Conservation (phyloP, 1,140 invertebrate species). For the Drosophila persimilis region DNA sequence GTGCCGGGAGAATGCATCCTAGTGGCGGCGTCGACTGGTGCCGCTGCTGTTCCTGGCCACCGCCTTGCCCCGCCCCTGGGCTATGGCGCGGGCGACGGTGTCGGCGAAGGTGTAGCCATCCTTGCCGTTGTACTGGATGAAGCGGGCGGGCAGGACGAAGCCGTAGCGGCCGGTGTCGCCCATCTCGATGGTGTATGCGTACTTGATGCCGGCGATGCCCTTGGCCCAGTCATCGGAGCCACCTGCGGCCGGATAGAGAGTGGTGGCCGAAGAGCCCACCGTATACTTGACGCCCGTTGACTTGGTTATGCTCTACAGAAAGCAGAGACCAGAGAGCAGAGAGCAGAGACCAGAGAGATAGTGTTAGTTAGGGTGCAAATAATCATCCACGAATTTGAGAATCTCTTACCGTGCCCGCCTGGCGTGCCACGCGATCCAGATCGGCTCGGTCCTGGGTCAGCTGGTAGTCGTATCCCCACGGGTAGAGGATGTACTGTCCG, state of each 20-base stretch:
- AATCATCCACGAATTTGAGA: no score
- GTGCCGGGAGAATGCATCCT: not conserved
- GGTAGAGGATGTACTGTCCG: constrained; percentile 93
- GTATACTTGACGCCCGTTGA: constrained; percentile 87
- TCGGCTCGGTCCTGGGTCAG: constrained; percentile 89
- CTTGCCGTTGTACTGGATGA: constrained; percentile 91
- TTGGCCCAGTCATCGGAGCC: constrained; percentile 97
- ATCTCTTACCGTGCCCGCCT: constrained; percentile 85
- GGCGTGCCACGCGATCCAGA: constrained; percentile 87
- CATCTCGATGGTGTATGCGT: constrained; percentile 94
- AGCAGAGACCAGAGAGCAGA: not conserved
- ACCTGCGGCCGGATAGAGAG: constrained; percentile 91
- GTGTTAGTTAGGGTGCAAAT: not conserved
- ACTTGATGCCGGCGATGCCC: constrained; percentile 91
- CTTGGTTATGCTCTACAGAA: constrained; percentile 86
- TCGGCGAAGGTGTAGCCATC: constrained; percentile 94
- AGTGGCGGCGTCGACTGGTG: constrained; percentile 54
- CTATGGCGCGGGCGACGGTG: constrained; percentile 86
- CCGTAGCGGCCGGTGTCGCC: constrained; percentile 94
- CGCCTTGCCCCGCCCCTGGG: constrained; percentile 50
- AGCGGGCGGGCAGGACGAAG: constrained; percentile 92
- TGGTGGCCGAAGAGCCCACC: constrained; percentile 89
- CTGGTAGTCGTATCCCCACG: constrained; percentile 91
- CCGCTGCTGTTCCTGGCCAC: constrained; percentile 43
- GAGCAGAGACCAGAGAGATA: not conserved